Percentiles rank a stretch among this genome's conserved stretches.
These are phyloP conservation scores for Tipula vernalis DNA, from an alignment of 2,888 invertebrate species.

Conservation along the genomic window DNA sequence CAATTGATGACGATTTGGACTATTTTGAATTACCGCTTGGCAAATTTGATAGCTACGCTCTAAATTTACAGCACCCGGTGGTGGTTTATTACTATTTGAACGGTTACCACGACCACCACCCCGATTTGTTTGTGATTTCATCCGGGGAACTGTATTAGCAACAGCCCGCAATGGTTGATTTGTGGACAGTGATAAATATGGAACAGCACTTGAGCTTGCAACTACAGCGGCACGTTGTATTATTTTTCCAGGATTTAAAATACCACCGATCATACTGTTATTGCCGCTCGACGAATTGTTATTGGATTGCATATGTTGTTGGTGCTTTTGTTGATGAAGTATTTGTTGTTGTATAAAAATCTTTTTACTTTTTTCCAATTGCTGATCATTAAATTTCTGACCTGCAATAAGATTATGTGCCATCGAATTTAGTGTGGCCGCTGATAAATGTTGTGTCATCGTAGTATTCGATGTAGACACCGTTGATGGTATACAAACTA, in stretches of 20 bases:
- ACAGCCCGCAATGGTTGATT: slow-evolving; percentile 39
- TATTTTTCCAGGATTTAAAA: background rate
- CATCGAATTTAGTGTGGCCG: slow-evolving; percentile 18
- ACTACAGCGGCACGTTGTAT: background rate
- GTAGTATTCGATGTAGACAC: slow-evolving; percentile 26
- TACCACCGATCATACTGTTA: background rate
- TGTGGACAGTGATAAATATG: slow-evolving; percentile 38
- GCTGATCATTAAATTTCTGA: background rate
- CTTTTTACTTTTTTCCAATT: slow-evolving; percentile 17
- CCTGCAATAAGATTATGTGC: background rate
- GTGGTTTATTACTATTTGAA: slow-evolving; percentile 53
- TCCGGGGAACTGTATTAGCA: slow-evolving; percentile 18
- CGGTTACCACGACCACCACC: slow-evolving; percentile 29
- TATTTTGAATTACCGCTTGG: slow-evolving; percentile 86
- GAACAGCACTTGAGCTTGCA: slow-evolving; percentile 38
- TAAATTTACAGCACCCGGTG: slow-evolving; percentile 82
- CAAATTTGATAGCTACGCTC: slow-evolving; percentile 93
- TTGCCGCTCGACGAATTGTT: background rate
- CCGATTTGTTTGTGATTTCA: slow-evolving; percentile 15
- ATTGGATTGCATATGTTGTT: slow-evolving; percentile 20
- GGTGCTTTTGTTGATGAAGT: slow-evolving; percentile 13
- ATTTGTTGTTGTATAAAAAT: slow-evolving; percentile 15
- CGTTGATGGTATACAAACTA: slow-evolving; percentile 38
- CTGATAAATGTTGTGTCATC: slow-evolving; percentile 17
- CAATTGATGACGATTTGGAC: slow-evolving; percentile 78